phyloP scores from a whole-genome alignment of 2,113 vertebrate genomes.

The Sclerurus mexicanus region DNA sequence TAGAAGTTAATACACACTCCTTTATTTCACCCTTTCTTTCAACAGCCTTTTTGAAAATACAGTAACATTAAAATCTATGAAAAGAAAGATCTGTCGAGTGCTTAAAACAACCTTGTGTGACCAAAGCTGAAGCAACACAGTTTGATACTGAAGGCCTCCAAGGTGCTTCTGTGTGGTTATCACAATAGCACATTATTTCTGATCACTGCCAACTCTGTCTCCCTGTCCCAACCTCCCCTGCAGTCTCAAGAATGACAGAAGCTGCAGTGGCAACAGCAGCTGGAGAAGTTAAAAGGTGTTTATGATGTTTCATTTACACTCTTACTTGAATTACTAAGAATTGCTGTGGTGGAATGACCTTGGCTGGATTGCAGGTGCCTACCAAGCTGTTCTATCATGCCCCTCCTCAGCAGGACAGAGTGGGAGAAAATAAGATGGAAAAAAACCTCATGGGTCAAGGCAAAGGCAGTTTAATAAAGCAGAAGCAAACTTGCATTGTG shows the following conservation, averaged over 20 bases:
- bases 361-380: neutral
- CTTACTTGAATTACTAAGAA: neutral
- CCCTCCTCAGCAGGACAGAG: neutral
- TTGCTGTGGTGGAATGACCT: neutral
- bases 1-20: neutral
- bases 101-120: neutral
- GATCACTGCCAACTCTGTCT: rapidly evolving
- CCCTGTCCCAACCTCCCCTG: neutral
- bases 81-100: neutral
- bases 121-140: neutral
- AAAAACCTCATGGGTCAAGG: neutral
- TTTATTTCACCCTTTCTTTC: neutral
- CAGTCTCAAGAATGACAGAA: neutral
- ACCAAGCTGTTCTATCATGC: neutral
- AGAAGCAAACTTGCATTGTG: neutral
- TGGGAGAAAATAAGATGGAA: neutral
- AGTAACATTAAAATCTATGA: neutral
- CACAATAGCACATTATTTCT: neutral
- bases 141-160: neutral
- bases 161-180: neutral
- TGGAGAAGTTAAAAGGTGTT: neutral
- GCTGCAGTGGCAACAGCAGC: neutral
- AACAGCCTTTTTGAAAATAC: neutral
- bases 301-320: neutral
- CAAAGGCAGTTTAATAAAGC: neutral